Evolutionary conservation across 2,113 vertebrate genomes (phyloP).

Genomic region (Nibea albiflora): DNA sequence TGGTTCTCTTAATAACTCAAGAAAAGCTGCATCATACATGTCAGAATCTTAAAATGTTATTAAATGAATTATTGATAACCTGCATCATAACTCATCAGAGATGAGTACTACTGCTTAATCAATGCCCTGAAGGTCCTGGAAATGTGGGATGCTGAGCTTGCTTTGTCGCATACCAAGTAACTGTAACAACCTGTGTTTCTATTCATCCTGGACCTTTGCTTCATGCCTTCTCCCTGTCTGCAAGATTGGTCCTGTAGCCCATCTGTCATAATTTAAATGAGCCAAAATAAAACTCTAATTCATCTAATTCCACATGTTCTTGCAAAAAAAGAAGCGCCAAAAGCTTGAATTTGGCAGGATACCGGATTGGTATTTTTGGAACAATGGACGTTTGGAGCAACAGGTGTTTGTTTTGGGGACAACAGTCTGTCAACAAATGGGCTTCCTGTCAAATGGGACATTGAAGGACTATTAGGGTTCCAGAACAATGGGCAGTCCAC

Average conservation of each 20-base stretch:
- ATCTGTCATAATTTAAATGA: neutral
- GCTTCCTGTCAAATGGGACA: too few relatives aligned
- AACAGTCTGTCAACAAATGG: too few relatives aligned
- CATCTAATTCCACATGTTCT: neutral
- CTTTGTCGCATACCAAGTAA: neutral
- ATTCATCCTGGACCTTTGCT: neutral
- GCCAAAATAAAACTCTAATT: neutral
- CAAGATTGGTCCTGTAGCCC: too few relatives aligned
- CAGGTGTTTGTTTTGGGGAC: too few relatives aligned
- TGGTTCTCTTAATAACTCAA: neutral
- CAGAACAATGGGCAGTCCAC: too few relatives aligned
- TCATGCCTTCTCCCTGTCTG: neutral
- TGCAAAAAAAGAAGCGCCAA: neutral
- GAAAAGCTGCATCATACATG: neutral
- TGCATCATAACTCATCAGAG: neutral
- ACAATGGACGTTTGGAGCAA: too few relatives aligned
- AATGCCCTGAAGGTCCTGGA: neutral
- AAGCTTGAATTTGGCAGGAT: neutral
- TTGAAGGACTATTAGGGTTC: too few relatives aligned
- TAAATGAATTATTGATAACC: too few relatives aligned
- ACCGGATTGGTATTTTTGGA: too few relatives aligned
- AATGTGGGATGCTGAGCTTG: neutral
- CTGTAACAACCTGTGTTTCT: neutral
- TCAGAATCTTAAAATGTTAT: neutral
- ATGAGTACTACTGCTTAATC: neutral